Base-by-base conservation (phyloP, 92 coral and sea anemone genomes). In the Epizoanthus stellaris region DNA sequence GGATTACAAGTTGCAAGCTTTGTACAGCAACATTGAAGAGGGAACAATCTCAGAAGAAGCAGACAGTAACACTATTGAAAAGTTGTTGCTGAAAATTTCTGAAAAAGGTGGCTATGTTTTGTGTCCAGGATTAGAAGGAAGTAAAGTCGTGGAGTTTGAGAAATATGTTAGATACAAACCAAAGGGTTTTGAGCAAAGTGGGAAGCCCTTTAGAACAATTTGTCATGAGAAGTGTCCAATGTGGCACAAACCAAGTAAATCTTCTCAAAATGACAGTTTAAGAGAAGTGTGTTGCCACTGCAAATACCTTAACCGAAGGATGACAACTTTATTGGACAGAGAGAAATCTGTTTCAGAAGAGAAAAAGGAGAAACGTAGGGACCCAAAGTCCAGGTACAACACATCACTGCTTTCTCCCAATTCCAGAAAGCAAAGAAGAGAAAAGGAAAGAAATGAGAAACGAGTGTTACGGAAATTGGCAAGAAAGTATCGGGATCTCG, bases 391-490 rank as follows among this genome's bases (percentile, higher is more conserved):
- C 0, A 70, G 43, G 43, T 70, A 70, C 75, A 70, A 70, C 54
- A 53, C 75, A 70, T 38, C 75, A 8, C 75, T 70, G 75, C 75
- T 70, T 70, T 70, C 58, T 5, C 75, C 75, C 43, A 57, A 21
- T 40, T 70, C 75, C 43, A 70, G 57, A 70, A 70, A 70, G 43
- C 75, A 14, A 15, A 70, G 75, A 70, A 70, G 75, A 70, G 43
- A 39, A 57, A 70, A 57, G 75, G 75, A 70, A 57, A 70, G 56
- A 70, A 70, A 70, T 70, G 75, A 70, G 56, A 70, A 70, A 40
- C 75, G 57, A 40, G 40, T 70, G 75, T 57, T 70, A 25, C 5
- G 75, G 75, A 70, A 70, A 70, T 70, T 70, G 43, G 75, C 75
- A 40, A 40, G 17, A 30, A 70, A 70, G 43, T 70, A 70, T 57